phyloP scores from a whole-genome alignment of 2,797 vertebrate genomes.

The Poeciliopsis infans region DNA sequence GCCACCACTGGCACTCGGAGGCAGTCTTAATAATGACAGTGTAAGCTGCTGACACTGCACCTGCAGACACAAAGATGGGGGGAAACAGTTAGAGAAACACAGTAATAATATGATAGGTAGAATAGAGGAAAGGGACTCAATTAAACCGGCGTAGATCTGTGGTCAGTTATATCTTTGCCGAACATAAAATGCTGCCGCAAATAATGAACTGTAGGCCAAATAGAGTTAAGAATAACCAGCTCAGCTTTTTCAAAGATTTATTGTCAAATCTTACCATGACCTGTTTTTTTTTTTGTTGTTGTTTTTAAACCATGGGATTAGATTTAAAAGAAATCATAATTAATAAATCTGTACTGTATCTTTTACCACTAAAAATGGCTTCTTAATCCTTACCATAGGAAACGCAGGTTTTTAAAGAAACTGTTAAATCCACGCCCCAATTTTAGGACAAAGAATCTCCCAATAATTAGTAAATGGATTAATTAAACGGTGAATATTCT shows the following conservation, averaged over 20 bases:
- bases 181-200: neutral
- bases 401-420: neutral
- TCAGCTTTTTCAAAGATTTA: neutral
- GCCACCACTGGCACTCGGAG: slow-evolving; percentile 27
- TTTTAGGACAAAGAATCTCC: neutral
- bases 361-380: neutral
- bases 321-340: neutral
- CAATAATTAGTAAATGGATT: neutral
- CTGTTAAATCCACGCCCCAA: neutral
- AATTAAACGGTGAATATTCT: neutral
- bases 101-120: neutral
- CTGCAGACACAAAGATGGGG: slow-evolving; percentile 37
- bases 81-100: slow-evolving; percentile 18
- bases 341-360: neutral
- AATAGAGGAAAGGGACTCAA: neutral
- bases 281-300: neutral
- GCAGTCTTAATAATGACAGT: slow-evolving; percentile 49
- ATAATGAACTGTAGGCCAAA: neutral
- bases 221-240: neutral
- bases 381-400: neutral
- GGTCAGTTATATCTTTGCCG: neutral
- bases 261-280: neutral
- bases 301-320: neutral
- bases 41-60: slow-evolving; percentile 55
- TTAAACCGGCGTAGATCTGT: neutral